Evolutionary conservation across 1,140 invertebrate species (phyloP).

Genomic region (Neodiprion pinetum): DNA sequence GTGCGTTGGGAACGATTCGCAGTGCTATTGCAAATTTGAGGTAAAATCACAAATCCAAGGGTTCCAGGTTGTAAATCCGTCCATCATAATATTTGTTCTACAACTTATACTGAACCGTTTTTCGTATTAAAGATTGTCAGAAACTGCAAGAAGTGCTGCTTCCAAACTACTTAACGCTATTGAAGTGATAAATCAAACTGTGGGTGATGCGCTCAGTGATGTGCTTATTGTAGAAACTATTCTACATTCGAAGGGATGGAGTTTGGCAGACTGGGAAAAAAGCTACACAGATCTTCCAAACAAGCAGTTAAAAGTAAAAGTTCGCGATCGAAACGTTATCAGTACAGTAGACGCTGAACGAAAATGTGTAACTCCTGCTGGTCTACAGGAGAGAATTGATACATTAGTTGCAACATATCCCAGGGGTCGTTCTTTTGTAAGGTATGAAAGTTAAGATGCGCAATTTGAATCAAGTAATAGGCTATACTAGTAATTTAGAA

Average conservation of each 20-base stretch:
- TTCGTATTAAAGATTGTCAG: constrained; percentile 42
- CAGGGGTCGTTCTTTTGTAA: constrained; percentile 85
- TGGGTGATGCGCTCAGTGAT: constrained; percentile 97
- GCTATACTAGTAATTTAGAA: neutral
- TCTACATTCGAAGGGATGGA: constrained; percentile 81
- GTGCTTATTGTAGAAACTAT: constrained; percentile 94
- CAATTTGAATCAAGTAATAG: constrained; percentile 17
- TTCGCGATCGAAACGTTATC: constrained; percentile 85
- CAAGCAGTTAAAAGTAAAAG: constrained; percentile 85
- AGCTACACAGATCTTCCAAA: constrained; percentile 89
- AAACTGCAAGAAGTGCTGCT: constrained; percentile 63
- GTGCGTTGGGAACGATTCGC: constrained; percentile 65
- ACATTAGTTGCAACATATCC: constrained; percentile 71
- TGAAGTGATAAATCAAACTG: constrained; percentile 92
- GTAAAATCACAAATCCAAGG: constrained; percentile 28
- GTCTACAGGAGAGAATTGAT: constrained; percentile 86
- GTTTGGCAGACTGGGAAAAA: constrained; percentile 78
- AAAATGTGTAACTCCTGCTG: constrained; percentile 76
- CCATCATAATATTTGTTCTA: constrained; percentile 19
- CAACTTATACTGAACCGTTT: neutral
- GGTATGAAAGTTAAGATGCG: constrained; percentile 55
- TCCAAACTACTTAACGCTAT: constrained; percentile 72
- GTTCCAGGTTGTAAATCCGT: neutral
- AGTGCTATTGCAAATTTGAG: constrained; percentile 44
- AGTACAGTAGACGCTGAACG: constrained; percentile 88